Evolutionary conservation across 1,140 invertebrate genomes (phyloP), one percentile per base, ranked within the genome.

Genomic region (Cydia pomonella): DNA sequence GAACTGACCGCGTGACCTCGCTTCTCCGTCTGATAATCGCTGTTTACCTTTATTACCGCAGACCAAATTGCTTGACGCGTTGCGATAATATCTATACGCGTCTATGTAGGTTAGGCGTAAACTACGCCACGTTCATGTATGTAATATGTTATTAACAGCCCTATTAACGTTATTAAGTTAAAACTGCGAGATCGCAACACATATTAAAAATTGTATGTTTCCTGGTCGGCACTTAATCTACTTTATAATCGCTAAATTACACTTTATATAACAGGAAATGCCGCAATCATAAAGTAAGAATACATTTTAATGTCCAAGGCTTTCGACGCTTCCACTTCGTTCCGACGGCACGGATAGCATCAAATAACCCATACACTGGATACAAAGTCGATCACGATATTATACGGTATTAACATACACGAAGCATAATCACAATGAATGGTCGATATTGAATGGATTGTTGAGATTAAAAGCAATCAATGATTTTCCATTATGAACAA

Each of bases 271-370:
- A 66, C 63, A 66, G 63, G 63, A 66, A 66, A 29, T 23, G 71
- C 25, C 33, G 18, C 33, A 72, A 72, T 50, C 71, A 1, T 47
- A 38, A 66, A 33, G 25, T 66, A n/a, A 66, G 25, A 66, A 33
- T 27, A 66, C 13, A 73, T 53, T 73, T 73, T 10, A 53, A 73
- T 59, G 16, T 73, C 44, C 72, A 33, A 50, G 44, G 33, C 21
- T 73, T 53, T 50, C 10, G 21, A 27, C 25, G 62, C 62, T 64
- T 64, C 62, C 62, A 64, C 25, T 25, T 13, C 62, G 9, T 64
- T 29, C n/a, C 25, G 13, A 41, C 33, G 18, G 6, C 13, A 12
- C 4, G 25, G 41, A 38, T 29, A 25, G 3, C 29, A 72, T 29
- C 18, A 41, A 16, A 25, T 16, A 23, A 16, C 23, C 59, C 10